phyloP scores from a whole-genome alignment of 1,140 invertebrate species.

The Drosophila sturtevanti region DNA sequence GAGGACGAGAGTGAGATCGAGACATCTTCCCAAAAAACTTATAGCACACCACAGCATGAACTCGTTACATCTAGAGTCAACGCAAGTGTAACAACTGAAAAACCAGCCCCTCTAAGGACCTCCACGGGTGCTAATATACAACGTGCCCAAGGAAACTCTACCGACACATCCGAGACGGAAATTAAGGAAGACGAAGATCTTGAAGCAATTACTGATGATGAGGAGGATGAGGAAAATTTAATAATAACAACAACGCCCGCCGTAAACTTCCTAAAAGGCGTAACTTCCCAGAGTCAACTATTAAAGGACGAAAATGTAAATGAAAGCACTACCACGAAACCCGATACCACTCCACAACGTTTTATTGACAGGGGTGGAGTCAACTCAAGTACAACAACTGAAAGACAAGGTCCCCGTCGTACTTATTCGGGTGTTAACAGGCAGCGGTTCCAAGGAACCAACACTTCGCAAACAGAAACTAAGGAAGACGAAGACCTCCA shows the following conservation, averaged over 20 bases:
- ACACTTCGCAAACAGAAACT: neutral
- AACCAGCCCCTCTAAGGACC: neutral
- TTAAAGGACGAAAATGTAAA: neutral
- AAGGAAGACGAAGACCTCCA: no score
- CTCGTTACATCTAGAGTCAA: slow-evolving; percentile 32
- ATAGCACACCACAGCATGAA: slow-evolving; percentile 28
- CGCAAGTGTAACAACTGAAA: neutral
- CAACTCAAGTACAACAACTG: slow-evolving; percentile 4
- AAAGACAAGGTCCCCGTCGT: neutral
- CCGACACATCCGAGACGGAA: neutral
- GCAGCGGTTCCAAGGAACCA: neutral
- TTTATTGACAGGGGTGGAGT: no score
- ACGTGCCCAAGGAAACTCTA: slow-evolving; percentile 9
- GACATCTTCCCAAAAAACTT: slow-evolving; percentile 23
- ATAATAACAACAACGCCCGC: neutral
- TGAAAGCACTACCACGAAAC: no score
- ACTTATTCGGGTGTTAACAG: neutral
- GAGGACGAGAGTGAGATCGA: neutral
- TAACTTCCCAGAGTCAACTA: slow-evolving; percentile 19
- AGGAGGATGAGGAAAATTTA: neutral
- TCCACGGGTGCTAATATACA: slow-evolving; percentile 23
- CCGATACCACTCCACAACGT: no score
- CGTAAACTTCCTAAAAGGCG: neutral
- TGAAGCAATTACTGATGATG: neutral
- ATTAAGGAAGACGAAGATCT: neutral